Evolutionary conservation across 2,888 invertebrate species (phyloP).

Genomic region (Cheilosia urbana): DNA sequence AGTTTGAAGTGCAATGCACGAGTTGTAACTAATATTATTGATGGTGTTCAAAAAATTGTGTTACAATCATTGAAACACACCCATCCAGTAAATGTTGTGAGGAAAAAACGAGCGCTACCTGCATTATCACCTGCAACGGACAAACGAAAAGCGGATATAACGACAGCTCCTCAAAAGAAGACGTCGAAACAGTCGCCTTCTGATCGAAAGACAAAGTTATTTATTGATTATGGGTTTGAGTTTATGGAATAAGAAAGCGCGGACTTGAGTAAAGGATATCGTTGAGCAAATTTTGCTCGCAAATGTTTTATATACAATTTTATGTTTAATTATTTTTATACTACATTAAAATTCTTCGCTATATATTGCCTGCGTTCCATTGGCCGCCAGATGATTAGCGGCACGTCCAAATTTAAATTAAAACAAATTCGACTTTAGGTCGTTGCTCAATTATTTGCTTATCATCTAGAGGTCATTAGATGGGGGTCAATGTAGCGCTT

Average conservation of each 20-base stretch:
- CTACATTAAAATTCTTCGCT: too few species aligned
- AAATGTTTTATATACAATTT: too few species aligned
- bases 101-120: conserved; percentile 79
- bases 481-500: too few species aligned
- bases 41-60: conserved; percentile 83
- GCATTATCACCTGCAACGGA: not conserved
- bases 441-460: too few species aligned
- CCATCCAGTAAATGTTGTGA: conserved; percentile 79
- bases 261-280: not conserved
- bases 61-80: conserved; percentile 82
- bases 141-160: not conserved
- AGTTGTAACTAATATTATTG: conserved; percentile 82
- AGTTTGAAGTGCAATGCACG: conserved; percentile 83
- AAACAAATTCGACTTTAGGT: too few species aligned
- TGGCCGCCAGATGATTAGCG: too few species aligned
- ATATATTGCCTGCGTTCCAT: too few species aligned
- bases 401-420: too few species aligned
- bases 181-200: not conserved
- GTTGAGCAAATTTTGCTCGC: too few species aligned
- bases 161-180: conserved; percentile 16
- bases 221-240: conserved; percentile 55
- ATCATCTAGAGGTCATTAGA: too few species aligned
- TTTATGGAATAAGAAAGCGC: conserved; percentile 37
- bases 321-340: too few species aligned
- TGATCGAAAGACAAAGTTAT: conserved; percentile 41